Evolutionary conservation across 2,888 invertebrate genomes (phyloP), one percentile per base, ranked within the genome.

Genomic region (Sarcophaga caerulescens): DNA sequence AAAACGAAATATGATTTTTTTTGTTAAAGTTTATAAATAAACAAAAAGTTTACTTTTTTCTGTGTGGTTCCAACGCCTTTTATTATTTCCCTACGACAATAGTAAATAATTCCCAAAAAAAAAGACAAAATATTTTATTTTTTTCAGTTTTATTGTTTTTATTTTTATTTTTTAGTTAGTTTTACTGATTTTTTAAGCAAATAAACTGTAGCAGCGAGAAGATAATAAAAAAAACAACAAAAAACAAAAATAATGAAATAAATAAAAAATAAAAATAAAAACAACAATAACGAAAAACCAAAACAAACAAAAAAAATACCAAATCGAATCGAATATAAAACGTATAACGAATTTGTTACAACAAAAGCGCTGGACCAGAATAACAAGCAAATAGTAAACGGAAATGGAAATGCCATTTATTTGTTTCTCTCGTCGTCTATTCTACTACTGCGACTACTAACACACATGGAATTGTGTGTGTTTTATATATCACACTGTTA

Each of bases 301-400:
- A 35, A 12, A 21, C 5, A 65, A 65, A n/a, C n/a, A n/a, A n/a
- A n/a, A 35, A 60, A 19, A 60, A 60, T 8, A 60, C 0, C 17
- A 60, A 35, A 35, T 35, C 8, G 35, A 68, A 68, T n/a, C 66
- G 14, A 52, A 52, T 52, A 52, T 52, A 60, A 77, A 17, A 45
- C 21, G 47, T 52, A 76, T 65, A 86, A 74, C 69, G 65, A 86
- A 84, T 81, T 86, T 84, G 81, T 84, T 86, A 78, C 77, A 86
- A 86, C 66, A 85, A 52, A 77, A 83, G 80, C 85, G 76, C 84
- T 85, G 81, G 84, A 87, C 87, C 84, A 80, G 84, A 87, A 87
- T 87, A 85, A 88, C 87, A 80, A 87, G 87, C 84, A 87, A 87
- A 87, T 87, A 85, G 81, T 71, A 85, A 84, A 85, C 85, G 82